These are phyloP conservation scores for Amphiduros pacificus DNA, from an alignment of 2,888 invertebrate species.

Conservation along the genomic window DNA sequence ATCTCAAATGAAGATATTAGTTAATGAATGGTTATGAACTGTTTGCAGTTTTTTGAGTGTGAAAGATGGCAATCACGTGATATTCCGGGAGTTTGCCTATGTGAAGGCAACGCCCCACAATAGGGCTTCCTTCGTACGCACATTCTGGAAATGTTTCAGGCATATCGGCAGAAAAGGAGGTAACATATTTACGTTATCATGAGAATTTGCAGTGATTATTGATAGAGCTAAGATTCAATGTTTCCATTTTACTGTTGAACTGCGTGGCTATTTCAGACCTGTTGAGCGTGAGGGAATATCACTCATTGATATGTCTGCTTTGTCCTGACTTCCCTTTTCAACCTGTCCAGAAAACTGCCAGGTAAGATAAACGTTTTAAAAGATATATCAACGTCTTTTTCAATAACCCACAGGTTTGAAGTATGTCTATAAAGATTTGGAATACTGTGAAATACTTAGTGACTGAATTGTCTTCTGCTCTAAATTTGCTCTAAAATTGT, in stretches of 20 bases:
- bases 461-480: too few relatives aligned
- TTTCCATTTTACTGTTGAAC: not conserved
- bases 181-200: slow-evolving; percentile 25
- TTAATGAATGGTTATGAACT: too few relatives aligned
- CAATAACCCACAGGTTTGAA: too few relatives aligned
- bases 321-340: slow-evolving; percentile 57
- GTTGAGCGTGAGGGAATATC: slow-evolving; percentile 55
- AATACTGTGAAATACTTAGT: too few relatives aligned
- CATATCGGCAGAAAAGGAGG: slow-evolving; percentile 58
- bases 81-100: slow-evolving; percentile 55
- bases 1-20: too few relatives aligned
- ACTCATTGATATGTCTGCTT: slow-evolving; percentile 53
- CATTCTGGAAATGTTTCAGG: slow-evolving; percentile 56
- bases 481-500: too few relatives aligned
- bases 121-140: slow-evolving; percentile 53
- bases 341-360: slow-evolving; percentile 56
- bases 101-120: slow-evolving; percentile 55
- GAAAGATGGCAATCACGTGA: slow-evolving; percentile 55
- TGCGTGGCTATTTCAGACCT: slow-evolving; percentile 39
- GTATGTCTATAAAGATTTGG: too few relatives aligned
- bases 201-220: not conserved
- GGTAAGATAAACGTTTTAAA: slow-evolving; percentile 42
- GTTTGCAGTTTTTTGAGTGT: slow-evolving; percentile 52
- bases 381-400: too few relatives aligned
- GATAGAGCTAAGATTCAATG: not conserved